Conservation (phyloP, 2,113 vertebrate species). For the Rhizomys pruinosus region DNA sequence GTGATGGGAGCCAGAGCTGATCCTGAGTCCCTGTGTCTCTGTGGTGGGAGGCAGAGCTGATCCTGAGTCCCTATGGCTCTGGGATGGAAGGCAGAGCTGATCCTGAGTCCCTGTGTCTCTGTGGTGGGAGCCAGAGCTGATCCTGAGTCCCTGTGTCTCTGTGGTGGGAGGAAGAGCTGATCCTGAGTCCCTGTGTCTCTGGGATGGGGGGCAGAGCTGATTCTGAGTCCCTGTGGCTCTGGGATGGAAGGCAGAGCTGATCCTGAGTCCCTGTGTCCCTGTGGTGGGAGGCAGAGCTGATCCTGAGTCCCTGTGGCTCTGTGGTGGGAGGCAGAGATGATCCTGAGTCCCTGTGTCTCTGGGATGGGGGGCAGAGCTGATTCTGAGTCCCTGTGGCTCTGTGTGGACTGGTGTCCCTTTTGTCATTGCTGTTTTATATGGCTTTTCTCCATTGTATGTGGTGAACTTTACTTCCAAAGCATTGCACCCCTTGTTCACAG, state of each 20-base stretch:
- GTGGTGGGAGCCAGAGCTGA: no score
- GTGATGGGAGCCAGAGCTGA: not conserved
- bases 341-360: not conserved
- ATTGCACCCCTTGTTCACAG: not conserved
- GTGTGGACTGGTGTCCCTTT: not conserved
- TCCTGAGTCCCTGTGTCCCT: not conserved
- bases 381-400: not conserved
- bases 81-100: no score
- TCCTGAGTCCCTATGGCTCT: no score
- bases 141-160: no score
- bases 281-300: not conserved
- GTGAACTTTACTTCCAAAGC: not conserved
- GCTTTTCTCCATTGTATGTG: not conserved
- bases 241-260: no score
- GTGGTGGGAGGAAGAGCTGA: not conserved
- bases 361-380: not conserved
- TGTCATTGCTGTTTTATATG: accelerated
- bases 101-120: no score
- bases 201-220: not conserved
- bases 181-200: not conserved
- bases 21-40: not conserved
- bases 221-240: no score
- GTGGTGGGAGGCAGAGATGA: no score
- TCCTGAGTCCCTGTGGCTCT: no score
- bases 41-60: not conserved